These are phyloP conservation scores for Ips typographus DNA, from an alignment of 1,140 invertebrate species.

Conservation along the genomic window DNA sequence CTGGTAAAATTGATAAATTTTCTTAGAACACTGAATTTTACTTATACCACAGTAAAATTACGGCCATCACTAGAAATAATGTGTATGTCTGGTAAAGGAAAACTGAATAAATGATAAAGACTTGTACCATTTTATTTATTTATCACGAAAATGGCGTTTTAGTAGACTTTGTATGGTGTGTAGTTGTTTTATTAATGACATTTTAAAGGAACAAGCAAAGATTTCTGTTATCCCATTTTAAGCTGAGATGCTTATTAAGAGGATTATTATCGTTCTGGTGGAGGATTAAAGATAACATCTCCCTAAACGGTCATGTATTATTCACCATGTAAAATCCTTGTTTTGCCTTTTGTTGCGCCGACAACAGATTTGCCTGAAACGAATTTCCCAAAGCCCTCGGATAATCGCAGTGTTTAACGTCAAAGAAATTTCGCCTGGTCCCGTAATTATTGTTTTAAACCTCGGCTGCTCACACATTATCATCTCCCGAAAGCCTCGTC, in stretches of 20 bases:
- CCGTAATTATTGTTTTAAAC: background rate
- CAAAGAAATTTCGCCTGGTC: slow-evolving; percentile 8
- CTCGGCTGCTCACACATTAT: too few relatives aligned
- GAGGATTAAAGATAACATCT: slow-evolving; percentile 9
- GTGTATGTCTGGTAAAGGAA: too few relatives aligned
- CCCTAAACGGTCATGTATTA: slow-evolving; percentile 7
- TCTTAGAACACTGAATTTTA: too few relatives aligned
- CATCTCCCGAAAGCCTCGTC: too few relatives aligned
- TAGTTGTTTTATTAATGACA: too few relatives aligned
- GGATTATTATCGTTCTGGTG: slow-evolving; percentile 5
- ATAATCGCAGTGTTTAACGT: slow-evolving; percentile 10
- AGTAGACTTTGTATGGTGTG: too few relatives aligned
- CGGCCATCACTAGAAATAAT: too few relatives aligned
- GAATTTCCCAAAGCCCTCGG: slow-evolving; percentile 14
- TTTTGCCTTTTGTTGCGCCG: slow-evolving; percentile 7
- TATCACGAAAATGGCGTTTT: too few relatives aligned
- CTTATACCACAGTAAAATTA: too few relatives aligned
- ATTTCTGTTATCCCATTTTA: slow-evolving; percentile 8
- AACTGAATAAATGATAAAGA: too few relatives aligned
- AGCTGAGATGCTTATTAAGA: slow-evolving; percentile 1
- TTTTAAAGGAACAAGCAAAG: background rate
- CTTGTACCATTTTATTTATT: too few relatives aligned
- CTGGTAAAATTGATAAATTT: too few relatives aligned
- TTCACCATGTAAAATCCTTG: slow-evolving; percentile 15
- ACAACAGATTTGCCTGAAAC: slow-evolving; percentile 9